Conservation (phyloP, 2,888 invertebrate genomes). For the Dorcus parallelipipedus region DNA sequence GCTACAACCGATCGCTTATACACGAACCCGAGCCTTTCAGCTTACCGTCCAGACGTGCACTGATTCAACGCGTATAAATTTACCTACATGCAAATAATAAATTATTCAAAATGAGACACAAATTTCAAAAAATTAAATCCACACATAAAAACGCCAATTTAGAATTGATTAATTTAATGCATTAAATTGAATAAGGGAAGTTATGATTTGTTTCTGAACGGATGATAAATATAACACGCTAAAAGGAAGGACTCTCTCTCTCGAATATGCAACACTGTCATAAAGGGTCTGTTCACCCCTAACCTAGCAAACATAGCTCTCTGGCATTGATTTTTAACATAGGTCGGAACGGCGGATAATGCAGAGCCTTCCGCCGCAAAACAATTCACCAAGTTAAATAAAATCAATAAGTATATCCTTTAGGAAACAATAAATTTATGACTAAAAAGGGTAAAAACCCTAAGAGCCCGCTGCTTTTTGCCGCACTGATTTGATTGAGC, state of each 20-base stretch:
- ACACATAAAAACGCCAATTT: too few species aligned
- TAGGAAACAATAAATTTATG: conserved; percentile 9
- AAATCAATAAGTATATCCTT: conserved; percentile 15
- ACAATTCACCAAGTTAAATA: conserved; percentile 9
- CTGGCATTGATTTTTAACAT: conserved; percentile 17
- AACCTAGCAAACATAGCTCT: conserved; percentile 16
- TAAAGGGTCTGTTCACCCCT: conserved; percentile 20
- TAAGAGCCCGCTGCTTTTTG: conserved; percentile 1
- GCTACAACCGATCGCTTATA: conserved; percentile 24
- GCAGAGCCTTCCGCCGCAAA: conserved; percentile 6
- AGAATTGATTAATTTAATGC: too few species aligned
- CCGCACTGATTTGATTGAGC: not conserved
- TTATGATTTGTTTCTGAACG: conserved; percentile 8
- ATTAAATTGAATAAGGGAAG: too few species aligned
- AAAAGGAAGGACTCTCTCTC: not conserved
- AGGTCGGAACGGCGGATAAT: conserved; percentile 15
- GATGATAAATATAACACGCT: not conserved
- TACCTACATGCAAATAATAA: too few species aligned
- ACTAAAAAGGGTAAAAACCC: conserved; percentile 1
- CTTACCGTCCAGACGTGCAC: too few species aligned
- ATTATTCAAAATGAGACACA: too few species aligned
- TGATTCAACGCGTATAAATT: not conserved
- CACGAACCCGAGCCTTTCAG: not conserved
- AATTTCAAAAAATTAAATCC: too few species aligned
- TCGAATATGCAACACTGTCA: conserved; percentile 20